phyloP scores from a whole-genome alignment of 2,888 invertebrate genomes.

The Dolichomitus sp. region DNA sequence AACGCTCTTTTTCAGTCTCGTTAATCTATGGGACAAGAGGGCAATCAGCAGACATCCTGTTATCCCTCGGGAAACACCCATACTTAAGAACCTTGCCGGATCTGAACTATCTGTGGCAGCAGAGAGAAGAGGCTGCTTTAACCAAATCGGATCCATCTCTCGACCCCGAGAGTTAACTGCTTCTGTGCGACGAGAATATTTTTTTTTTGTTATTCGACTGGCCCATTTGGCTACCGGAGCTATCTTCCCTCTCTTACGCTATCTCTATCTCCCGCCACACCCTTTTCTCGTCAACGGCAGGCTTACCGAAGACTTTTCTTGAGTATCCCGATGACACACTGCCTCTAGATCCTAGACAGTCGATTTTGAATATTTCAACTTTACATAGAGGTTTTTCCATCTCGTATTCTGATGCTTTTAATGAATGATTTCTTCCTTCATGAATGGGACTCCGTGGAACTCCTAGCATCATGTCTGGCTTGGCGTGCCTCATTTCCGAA shows the following conservation, averaged over 20 bases:
- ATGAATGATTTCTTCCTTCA: conserved; percentile 33
- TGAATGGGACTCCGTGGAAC: conserved; percentile 35
- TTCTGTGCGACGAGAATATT: conserved; percentile 56
- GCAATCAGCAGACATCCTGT: conserved; percentile 83
- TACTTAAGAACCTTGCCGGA: conserved; percentile 71
- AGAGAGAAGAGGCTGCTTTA: conserved; percentile 61
- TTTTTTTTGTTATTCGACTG: conserved; percentile 59
- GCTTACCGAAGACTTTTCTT: conserved; percentile 52
- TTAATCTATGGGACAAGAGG: conserved; percentile 81
- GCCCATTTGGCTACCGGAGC: conserved; percentile 80
- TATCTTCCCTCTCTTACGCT: conserved; percentile 42
- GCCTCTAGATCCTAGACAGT: conserved; percentile 50
- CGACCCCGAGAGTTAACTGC: conserved; percentile 59
- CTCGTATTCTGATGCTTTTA: conserved; percentile 7
- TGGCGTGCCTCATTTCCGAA: conserved; percentile 11
- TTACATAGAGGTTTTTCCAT: conserved; percentile 10
- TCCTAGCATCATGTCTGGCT: conserved; percentile 7
- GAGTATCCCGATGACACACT: conserved; percentile 42
- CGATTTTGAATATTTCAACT: conserved; percentile 35
- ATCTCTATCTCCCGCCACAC: conserved; percentile 74
- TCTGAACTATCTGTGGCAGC: conserved; percentile 32
- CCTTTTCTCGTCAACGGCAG: conserved; percentile 73
- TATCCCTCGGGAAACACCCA: conserved; percentile 81
- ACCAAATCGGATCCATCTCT: conserved; percentile 78
- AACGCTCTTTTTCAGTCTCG: conserved; percentile 46